Evolutionary conservation across 2,113 vertebrate species (phyloP).

Genomic region (Ariopsis seemanni): DNA sequence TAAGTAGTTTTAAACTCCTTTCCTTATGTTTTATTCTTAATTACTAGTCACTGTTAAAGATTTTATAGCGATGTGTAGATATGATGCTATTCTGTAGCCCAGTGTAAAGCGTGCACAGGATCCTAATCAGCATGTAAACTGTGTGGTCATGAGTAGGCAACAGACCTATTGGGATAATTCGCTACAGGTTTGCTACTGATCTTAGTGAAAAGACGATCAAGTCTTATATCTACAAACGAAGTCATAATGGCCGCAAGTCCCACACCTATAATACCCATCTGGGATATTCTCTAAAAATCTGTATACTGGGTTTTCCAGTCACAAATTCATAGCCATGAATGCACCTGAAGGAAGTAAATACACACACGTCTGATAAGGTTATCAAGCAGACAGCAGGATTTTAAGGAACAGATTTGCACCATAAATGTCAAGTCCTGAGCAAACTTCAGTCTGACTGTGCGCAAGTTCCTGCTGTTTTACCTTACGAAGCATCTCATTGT

Average conservation of each 20-base stretch:
- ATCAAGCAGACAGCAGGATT: background rate
- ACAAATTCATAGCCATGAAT: background rate
- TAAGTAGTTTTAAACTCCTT: background rate
- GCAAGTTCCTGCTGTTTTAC: slow-evolving; percentile 63
- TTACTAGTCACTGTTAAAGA: background rate
- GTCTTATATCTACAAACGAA: background rate
- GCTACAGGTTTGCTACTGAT: background rate
- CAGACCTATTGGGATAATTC: background rate
- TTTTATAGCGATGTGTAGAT: background rate
- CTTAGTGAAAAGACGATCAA: background rate
- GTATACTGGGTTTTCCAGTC: background rate
- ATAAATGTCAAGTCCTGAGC: background rate
- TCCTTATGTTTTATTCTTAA: background rate
- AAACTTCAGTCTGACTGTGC: background rate
- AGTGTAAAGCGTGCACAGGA: background rate
- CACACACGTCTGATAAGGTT: background rate
- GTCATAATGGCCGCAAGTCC: background rate
- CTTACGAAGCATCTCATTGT: slow-evolving; percentile 98
- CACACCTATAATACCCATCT: background rate
- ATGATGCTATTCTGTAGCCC: background rate
- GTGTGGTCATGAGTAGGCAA: background rate
- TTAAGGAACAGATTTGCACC: background rate
- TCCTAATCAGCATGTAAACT: background rate
- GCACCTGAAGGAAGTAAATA: background rate
- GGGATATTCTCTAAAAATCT: background rate